phyloP scores from a whole-genome alignment of 2,797 vertebrate genomes.

The Morelia viridis region DNA sequence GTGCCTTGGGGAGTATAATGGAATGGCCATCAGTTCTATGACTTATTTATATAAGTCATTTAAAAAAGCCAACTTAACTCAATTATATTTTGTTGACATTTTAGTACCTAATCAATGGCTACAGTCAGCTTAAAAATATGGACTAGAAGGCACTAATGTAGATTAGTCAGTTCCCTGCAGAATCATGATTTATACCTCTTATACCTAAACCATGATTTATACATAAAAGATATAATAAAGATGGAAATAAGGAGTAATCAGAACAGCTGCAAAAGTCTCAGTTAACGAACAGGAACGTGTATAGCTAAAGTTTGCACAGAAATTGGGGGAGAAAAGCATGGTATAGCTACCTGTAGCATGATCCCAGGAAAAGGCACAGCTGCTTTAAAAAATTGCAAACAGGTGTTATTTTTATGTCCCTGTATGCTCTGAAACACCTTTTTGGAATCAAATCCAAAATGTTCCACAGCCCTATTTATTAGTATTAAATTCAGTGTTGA shows the following conservation, averaged over 20 bases:
- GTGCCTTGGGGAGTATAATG: background rate
- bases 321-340: background rate
- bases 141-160: slow-evolving; percentile 18
- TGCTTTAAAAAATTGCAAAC: no score
- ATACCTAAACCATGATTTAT: background rate
- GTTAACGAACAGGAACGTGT: background rate
- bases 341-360: no score
- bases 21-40: background rate
- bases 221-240: slow-evolving; percentile 5
- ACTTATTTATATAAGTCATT: slow-evolving; percentile 27
- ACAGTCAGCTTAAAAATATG: slow-evolving; percentile 18
- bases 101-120: slow-evolving; percentile 18
- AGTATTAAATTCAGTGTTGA: background rate
- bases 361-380: no score
- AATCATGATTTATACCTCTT: slow-evolving; percentile 19
- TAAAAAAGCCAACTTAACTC: background rate
- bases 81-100: slow-evolving; percentile 27
- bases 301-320: background rate
- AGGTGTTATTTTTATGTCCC: no score
- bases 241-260: background rate
- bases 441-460: no score
- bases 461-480: background rate
- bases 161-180: background rate
- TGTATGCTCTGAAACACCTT: no score
- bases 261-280: background rate